These are phyloP conservation scores for Drosophila mercatorum DNA, from an alignment of 2,888 invertebrate species.

Conservation along the genomic window DNA sequence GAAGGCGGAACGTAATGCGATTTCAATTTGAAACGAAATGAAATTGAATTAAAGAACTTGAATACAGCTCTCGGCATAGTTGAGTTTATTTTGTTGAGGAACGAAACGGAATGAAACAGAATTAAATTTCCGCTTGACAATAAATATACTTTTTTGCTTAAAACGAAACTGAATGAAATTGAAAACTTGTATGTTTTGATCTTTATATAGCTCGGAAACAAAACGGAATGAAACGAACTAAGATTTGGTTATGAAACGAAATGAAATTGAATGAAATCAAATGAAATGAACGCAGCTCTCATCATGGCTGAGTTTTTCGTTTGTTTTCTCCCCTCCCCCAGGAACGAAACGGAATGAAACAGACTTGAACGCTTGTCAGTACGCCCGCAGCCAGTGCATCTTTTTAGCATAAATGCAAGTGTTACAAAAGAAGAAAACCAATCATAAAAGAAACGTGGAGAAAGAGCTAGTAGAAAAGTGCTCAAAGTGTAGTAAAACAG, in stretches of 20 bases:
- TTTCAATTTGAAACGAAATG: background rate
- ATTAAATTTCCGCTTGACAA: background rate
- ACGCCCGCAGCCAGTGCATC: constrained; percentile 14
- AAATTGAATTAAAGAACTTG: background rate
- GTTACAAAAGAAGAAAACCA: constrained; percentile 1
- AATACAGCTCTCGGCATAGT: background rate
- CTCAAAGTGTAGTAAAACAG: constrained; percentile 19
- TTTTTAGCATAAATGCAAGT: constrained; percentile 28
- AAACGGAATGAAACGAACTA: background rate
- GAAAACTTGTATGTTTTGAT: background rate
- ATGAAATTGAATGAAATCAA: background rate
- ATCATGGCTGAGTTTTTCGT: background rate
- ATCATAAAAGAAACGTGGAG: background rate
- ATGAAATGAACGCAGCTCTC: background rate
- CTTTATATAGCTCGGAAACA: background rate
- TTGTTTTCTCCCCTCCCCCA: background rate
- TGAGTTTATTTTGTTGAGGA: background rate
- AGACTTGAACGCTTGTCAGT: constrained; percentile 13
- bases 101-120: constrained; percentile 3
- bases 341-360: constrained; percentile 4
- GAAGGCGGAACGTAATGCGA: too few species aligned
- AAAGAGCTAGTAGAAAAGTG: constrained; percentile 14
- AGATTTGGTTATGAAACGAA: background rate
- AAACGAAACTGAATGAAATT: background rate
- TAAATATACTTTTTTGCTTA: background rate